Conservation (phyloP, 2,888 invertebrate species). For the Acronicta psi region DNA sequence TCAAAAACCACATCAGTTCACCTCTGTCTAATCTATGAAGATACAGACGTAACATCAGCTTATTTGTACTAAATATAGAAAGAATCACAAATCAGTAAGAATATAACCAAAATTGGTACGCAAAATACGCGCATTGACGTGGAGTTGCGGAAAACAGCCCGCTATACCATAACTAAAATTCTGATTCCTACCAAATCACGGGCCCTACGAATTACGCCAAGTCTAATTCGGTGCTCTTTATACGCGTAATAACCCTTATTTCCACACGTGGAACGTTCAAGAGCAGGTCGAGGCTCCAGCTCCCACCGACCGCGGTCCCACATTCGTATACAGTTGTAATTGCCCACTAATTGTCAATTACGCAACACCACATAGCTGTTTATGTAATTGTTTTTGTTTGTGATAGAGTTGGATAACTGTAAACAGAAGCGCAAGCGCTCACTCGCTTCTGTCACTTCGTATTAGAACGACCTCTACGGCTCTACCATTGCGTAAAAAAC, state of each 20-base stretch:
- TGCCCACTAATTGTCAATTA: conserved; percentile 73
- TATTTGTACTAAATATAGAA: too few species aligned
- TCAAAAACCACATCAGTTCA: too few species aligned
- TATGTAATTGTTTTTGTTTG: conserved; percentile 71
- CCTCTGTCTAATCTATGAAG: too few species aligned
- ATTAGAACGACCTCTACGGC: conserved; percentile 25
- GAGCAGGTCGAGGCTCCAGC: conserved; percentile 42
- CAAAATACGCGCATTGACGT: too few species aligned
- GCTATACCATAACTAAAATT: too few species aligned
- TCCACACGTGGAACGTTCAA: conserved; percentile 51
- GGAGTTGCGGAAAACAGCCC: too few species aligned
- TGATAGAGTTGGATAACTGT: conserved; percentile 55
- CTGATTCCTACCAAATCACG: conserved; percentile 26
- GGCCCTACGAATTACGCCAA: conserved; percentile 33
- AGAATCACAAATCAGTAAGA: too few species aligned
- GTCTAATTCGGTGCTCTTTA: conserved; percentile 26
- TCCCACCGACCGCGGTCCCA: conserved; percentile 61
- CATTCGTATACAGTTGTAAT: conserved; percentile 77
- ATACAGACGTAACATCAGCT: too few species aligned
- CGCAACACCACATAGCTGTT: conserved; percentile 75
- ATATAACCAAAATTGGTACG: too few species aligned
- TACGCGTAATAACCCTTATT: conserved; percentile 50
- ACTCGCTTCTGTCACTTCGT: conserved; percentile 30
- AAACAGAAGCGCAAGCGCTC: conserved; percentile 42
- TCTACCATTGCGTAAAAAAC: conserved; percentile 13